These are phyloP conservation scores for Syrista parreyssii DNA, from an alignment of 2,888 invertebrate species.

Conservation along the genomic window DNA sequence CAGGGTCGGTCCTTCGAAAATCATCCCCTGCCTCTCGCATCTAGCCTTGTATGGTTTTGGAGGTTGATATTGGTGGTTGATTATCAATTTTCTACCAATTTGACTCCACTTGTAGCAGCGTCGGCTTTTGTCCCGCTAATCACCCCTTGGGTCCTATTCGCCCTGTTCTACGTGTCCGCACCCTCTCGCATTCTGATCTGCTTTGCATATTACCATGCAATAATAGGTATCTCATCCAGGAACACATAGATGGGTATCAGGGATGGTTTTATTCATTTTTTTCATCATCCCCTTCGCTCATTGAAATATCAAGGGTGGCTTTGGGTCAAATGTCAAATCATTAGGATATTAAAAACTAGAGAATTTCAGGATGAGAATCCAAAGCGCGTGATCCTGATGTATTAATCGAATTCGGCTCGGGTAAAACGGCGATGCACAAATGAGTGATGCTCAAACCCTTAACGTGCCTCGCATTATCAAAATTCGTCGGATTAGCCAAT, in stretches of 20 bases:
- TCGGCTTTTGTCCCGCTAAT: slow-evolving; percentile 63
- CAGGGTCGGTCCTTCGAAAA: no score
- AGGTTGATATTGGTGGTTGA: slow-evolving; percentile 59
- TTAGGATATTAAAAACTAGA: no score
- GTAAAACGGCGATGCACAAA: slow-evolving; percentile 3
- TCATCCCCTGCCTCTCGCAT: not conserved
- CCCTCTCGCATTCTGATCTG: slow-evolving; percentile 44
- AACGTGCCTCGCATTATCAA: slow-evolving; percentile 22
- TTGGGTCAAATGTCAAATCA: no score
- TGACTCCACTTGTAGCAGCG: slow-evolving; percentile 63
- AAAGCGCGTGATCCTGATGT: slow-evolving; percentile 9
- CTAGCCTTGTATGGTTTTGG: slow-evolving; percentile 29
- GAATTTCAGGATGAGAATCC: no score
- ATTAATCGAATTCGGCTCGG: slow-evolving; percentile 17
- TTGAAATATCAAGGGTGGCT: no score
- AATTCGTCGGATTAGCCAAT: slow-evolving; percentile 21
- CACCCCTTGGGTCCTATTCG: slow-evolving; percentile 60
- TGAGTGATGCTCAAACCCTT: slow-evolving; percentile 11
- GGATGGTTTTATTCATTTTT: no score
- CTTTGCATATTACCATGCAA: slow-evolving; percentile 59
- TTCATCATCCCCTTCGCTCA: no score
- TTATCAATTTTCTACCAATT: slow-evolving; percentile 67
- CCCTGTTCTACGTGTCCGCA: slow-evolving; percentile 33
- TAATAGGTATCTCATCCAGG: slow-evolving; percentile 20
- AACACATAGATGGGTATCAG: no score